Percentiles rank a stretch among this genome's conserved stretches.
Evolutionary conservation across 2,888 invertebrate species (phyloP).

Genomic region (Diploptera punctata): DNA sequence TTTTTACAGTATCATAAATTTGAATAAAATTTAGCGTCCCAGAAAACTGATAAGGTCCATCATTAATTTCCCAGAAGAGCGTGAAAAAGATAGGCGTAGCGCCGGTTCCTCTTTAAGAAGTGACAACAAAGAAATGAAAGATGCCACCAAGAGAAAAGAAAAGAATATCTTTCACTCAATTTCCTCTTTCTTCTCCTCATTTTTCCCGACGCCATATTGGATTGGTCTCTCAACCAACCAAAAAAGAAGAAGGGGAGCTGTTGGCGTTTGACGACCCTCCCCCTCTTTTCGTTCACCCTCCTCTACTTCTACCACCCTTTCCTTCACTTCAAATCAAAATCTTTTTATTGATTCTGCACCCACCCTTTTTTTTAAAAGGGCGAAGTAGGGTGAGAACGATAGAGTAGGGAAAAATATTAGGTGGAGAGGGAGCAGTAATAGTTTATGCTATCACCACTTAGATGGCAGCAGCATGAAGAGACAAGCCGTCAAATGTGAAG

Average conservation of each 20-base stretch:
- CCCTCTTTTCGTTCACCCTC: not conserved
- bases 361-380: constrained; percentile 30
- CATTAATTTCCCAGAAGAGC: constrained; percentile 19
- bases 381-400: not conserved
- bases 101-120: constrained; percentile 11
- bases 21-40: constrained; percentile 22
- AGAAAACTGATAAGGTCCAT: constrained; percentile 16
- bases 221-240: constrained; percentile 38
- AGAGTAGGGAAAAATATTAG: constrained; percentile 8
- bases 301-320: constrained; percentile 4
- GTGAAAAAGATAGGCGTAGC: constrained; percentile 16
- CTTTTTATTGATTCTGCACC: constrained; percentile 37
- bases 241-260: constrained; percentile 40
- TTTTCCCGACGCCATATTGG: constrained; percentile 34
- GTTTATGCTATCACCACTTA: constrained; percentile 1
- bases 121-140: constrained; percentile 23
- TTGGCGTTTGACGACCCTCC: constrained; percentile 26
- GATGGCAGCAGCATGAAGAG: constrained; percentile 29
- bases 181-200: constrained; percentile 29
- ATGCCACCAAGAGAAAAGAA: constrained; percentile 16
- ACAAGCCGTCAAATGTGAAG: no score
- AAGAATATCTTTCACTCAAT: constrained; percentile 31
- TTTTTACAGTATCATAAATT: constrained; percentile 17
- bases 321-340: constrained; percentile 38
- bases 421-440: constrained; percentile 18